A percentile compares a stretch with the other conserved stretches of the same genome.
Evolutionary conservation across 1,140 invertebrate genomes (phyloP).

Genomic region (Pseudobourletiella spinata): DNA sequence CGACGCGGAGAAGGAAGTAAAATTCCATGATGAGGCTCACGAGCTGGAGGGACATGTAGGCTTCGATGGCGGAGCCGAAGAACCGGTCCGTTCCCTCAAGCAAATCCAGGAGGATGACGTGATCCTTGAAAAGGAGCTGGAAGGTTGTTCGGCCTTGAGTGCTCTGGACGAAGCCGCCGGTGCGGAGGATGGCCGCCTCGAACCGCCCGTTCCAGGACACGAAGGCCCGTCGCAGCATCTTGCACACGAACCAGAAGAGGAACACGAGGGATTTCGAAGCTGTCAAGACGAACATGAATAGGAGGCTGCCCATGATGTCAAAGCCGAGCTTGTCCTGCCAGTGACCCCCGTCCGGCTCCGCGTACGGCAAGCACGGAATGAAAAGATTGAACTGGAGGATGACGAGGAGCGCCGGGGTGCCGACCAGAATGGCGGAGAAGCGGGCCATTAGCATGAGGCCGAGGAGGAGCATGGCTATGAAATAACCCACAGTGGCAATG

Average conservation of each 20-base stretch:
- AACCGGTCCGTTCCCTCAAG: slow-evolving; percentile 24
- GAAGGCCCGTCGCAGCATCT: slow-evolving; percentile 24
- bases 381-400: not conserved
- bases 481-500: not conserved
- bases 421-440: not conserved
- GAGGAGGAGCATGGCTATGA: not conserved
- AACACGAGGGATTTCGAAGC: slow-evolving; percentile 14
- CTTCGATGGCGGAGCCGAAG: slow-evolving; percentile 17
- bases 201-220: slow-evolving; percentile 19
- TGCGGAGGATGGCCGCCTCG: slow-evolving; percentile 14
- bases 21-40: slow-evolving; percentile 14
- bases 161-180: slow-evolving; percentile 11
- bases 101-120: slow-evolving; percentile 24
- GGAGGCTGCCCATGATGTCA: slow-evolving; percentile 4
- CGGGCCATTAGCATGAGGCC: not conserved
- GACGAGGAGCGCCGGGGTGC: not conserved
- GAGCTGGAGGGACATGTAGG: not conserved
- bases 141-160: slow-evolving; percentile 12
- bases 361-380: not conserved
- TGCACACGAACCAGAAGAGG: slow-evolving; percentile 20
- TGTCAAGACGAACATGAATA: slow-evolving; percentile 10
- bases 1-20: slow-evolving; percentile 14
- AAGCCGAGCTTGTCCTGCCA: too few relatives aligned
- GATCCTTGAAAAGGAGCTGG: slow-evolving; percentile 21
- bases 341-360: too few relatives aligned